These are phyloP conservation scores for Cotesia congregata DNA, from an alignment of 2,888 invertebrate genomes.

Conservation along the genomic window DNA sequence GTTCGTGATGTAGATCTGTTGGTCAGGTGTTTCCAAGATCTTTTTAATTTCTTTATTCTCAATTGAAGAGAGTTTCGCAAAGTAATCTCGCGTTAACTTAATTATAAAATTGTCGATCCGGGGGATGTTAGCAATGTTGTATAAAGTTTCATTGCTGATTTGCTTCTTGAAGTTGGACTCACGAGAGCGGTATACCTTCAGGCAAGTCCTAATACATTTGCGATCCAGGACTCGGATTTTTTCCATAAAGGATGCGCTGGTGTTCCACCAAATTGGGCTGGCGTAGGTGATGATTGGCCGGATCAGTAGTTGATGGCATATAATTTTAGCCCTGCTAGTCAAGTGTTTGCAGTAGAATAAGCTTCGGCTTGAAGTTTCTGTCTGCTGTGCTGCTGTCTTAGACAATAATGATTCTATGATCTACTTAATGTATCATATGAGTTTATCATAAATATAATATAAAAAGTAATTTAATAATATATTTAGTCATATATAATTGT, in stretches of 20 bases:
- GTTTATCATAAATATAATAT: no score
- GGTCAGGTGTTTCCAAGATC: not conserved
- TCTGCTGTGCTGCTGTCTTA: no score
- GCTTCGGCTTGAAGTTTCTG: not conserved
- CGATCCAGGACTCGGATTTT: not conserved
- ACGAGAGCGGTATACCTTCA: not conserved
- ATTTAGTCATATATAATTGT: no score
- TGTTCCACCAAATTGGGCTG: not conserved
- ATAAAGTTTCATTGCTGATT: not conserved
- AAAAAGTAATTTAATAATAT: no score
- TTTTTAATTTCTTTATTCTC: not conserved
- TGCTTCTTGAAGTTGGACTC: not conserved
- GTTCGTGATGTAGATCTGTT: not conserved
- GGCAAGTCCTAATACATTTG: not conserved
- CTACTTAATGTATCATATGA: no score
- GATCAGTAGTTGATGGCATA: not conserved
- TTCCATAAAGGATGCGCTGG: not conserved
- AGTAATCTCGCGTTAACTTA: not conserved
- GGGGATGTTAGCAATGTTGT: not conserved
- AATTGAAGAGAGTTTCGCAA: not conserved
- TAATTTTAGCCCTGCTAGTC: not conserved
- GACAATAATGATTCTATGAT: no score
- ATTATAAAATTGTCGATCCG: not conserved
- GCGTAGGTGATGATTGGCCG: not conserved
- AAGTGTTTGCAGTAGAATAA: slow-evolving; percentile 13